Percentiles rank a stretch among this genome's conserved stretches.
Evolutionary conservation across 2,797 vertebrate species (phyloP).

Genomic region (Kryptolebias ocellatus): DNA sequence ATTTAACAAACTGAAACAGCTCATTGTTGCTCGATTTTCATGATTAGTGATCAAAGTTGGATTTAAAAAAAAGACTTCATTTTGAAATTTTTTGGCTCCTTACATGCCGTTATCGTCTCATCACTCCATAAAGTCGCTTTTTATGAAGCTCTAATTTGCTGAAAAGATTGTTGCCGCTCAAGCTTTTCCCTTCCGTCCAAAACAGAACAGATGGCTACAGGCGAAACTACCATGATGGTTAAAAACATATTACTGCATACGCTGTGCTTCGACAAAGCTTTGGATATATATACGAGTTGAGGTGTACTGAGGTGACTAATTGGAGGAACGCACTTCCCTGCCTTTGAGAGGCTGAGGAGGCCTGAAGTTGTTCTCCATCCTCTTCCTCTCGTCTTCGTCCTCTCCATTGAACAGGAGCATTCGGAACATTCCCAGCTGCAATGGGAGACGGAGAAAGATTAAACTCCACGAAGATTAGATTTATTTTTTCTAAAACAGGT

Average conservation of each 20-base stretch:
- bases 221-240: constrained; percentile 24
- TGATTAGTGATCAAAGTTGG: background rate
- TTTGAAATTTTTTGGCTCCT: background rate
- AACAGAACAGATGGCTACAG: constrained; percentile 28
- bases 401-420: constrained; percentile 87
- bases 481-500: background rate
- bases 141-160: background rate
- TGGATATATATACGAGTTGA: background rate
- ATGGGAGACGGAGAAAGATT: constrained; percentile 2
- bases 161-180: constrained; percentile 14
- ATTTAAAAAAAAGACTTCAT: background rate
- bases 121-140: constrained; percentile 28
- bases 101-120: background rate
- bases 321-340: constrained; percentile 90
- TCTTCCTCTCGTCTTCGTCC: constrained; percentile 85
- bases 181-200: constrained; percentile 8
- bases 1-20: constrained; percentile 14
- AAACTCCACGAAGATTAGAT: background rate
- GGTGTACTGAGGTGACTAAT: constrained; percentile 55
- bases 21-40: constrained; percentile 3
- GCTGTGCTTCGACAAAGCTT: constrained; percentile 19
- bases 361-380: constrained; percentile 97
- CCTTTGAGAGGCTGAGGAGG: constrained; percentile 93
- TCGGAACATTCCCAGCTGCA: constrained; percentile 92
- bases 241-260: constrained; percentile 44